Base-by-base conservation (phyloP, 2,113 vertebrate genomes). In the Lepus europaeus region DNA sequence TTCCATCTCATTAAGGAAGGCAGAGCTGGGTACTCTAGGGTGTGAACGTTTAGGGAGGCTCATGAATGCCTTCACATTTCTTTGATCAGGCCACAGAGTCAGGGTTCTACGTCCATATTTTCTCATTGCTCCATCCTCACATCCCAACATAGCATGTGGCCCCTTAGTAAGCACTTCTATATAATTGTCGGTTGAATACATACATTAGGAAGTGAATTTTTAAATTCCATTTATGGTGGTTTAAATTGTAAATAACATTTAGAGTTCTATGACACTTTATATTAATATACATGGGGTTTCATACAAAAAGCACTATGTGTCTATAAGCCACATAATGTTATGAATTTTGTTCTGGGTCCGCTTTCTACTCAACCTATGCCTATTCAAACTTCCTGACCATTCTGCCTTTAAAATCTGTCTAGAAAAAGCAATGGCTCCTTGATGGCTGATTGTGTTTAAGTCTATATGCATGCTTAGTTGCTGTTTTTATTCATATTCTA, bases 401-500 rank as follows among this genome's bases (percentile, higher is more conserved):
- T 96, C 79, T 77, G 19, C 29, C 64, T 93, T 86, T 76, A 68
- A 10, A 59, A 91, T 64, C 11, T 29, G 17, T 68, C 25, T 9
- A 45, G 39, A 74, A 74, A 61, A 5, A 63, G 27, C 36, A 90
- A 7, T 9, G 14, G 5, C 20, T 63, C 33, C 5, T 36, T 29
- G 39, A 23, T 59, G 23, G 83, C 2, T 59, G 27, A 45, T 29
- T 84, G 3, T 88, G 17, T 90, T 29, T 69, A 53, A 56, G 10
- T 45, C 73, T 74, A 39, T 56, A 49, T 80, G 1, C 36, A 10
- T 39, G 61, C 33, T 25, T 78, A 78, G 31, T n/a, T 90, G 7
- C n/a, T 96, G n/a, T 59, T 76, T 73, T 84, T 59, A 76, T 77
- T 80, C 53, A 77, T 72, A 59, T 92, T 89, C 11, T 27, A 77